Conservation (phyloP, 1,140 invertebrate genomes). For the Drosophila seguyi region DNA sequence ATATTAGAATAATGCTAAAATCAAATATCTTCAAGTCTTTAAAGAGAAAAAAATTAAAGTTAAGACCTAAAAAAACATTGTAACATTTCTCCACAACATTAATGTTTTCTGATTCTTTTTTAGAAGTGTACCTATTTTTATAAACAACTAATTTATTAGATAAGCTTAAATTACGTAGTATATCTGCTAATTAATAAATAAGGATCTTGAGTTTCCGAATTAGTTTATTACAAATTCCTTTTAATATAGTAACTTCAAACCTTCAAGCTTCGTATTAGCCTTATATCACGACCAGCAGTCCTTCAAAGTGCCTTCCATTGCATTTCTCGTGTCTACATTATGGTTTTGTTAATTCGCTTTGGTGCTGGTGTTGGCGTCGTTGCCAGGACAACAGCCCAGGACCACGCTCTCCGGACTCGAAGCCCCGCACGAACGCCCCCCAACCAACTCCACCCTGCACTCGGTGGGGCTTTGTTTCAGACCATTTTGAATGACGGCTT, state of each 20-base stretch:
- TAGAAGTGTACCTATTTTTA: neutral
- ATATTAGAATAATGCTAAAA: too few species aligned
- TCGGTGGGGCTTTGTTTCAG: conserved; percentile 71
- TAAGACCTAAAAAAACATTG: too few species aligned
- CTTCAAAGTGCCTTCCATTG: conserved; percentile 31
- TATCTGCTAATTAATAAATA: too few species aligned
- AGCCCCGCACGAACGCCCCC: conserved; percentile 1
- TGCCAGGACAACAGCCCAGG: conserved; percentile 64
- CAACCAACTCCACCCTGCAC: conserved; percentile 53
- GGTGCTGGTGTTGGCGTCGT: conserved; percentile 61
- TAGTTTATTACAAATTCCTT: neutral
- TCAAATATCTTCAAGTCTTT: neutral
- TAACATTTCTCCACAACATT: too few species aligned
- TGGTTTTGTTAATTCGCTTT: conserved; percentile 78
- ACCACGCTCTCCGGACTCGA: conserved; percentile 5
- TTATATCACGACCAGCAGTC: conserved; percentile 14
- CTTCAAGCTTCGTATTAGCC: neutral
- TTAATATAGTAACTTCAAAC: neutral
- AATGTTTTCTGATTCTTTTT: neutral
- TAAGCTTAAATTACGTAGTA: neutral
- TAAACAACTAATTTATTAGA: neutral
- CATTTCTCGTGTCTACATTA: conserved; percentile 60
- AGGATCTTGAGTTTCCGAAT: too few species aligned
- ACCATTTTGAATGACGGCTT: conserved; percentile 45
- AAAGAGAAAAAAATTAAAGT: too few species aligned